Conservation (phyloP, 2,888 invertebrate species). For the Conistra vaccinii region DNA sequence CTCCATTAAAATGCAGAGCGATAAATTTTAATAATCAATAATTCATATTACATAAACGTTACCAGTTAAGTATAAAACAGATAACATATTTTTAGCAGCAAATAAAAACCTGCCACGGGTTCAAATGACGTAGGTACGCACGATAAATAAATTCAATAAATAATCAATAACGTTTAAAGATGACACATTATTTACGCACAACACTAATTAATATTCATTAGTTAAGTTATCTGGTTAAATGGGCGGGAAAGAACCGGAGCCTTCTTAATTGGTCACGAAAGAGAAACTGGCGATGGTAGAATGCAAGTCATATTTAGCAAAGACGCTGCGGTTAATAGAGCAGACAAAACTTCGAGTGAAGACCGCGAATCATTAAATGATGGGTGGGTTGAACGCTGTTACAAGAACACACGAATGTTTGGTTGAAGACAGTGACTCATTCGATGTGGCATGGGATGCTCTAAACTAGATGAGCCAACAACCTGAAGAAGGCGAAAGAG, state of each 20-base stretch:
- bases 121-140: neutral
- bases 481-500: neutral
- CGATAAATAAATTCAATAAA: constrained; percentile 1
- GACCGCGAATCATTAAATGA: neutral
- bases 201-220: constrained; percentile 20
- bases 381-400: neutral
- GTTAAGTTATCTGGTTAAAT: neutral
- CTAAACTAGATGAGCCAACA: neutral
- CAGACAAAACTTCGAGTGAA: neutral
- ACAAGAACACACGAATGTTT: neutral
- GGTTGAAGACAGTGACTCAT: neutral
- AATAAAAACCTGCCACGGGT: constrained; percentile 4
- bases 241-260: neutral
- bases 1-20: neutral
- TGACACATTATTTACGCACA: constrained; percentile 19
- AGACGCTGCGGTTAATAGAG: neutral
- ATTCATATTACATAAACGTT: constrained; percentile 24
- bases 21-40: constrained; percentile 19
- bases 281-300: neutral
- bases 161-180: constrained; percentile 20
- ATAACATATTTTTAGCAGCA: constrained; percentile 10
- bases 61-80: constrained; percentile 7
- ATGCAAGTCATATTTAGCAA: neutral
- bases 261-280: neutral
- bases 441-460: no score